These are phyloP conservation scores for Amblyteles armatorius DNA, from an alignment of 2,888 invertebrate species.

Conservation along the genomic window DNA sequence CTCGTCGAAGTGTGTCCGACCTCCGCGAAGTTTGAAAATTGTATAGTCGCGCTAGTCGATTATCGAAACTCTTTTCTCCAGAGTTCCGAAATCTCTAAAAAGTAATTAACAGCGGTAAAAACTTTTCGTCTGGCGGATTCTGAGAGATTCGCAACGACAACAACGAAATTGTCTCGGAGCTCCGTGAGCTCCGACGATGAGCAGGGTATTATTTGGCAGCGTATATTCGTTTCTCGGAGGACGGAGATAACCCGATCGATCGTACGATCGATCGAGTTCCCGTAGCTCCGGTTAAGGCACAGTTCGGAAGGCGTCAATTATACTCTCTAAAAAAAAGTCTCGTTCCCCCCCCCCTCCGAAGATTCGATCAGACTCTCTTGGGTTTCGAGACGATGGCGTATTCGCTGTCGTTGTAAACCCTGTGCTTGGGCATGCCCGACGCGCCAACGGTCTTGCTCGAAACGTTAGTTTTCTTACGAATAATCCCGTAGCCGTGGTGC, in stretches of 20 bases:
- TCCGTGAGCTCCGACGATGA: conserved; percentile 5
- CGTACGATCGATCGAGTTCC: conserved; percentile 21
- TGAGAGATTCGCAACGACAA: background rate
- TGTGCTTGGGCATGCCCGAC: conserved; percentile 87
- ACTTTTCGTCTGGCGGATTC: background rate
- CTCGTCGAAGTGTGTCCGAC: background rate
- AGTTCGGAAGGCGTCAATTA: conserved; percentile 15
- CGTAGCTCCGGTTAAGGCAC: conserved; percentile 55
- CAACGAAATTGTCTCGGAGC: background rate
- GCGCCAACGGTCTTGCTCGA: conserved; percentile 83
- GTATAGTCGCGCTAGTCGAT: background rate
- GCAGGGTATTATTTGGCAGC: conserved; percentile 46
- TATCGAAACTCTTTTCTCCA: background rate
- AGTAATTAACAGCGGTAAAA: conserved; percentile 1
- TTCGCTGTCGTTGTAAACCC: conserved; percentile 91
- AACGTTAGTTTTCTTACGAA: conserved; percentile 86
- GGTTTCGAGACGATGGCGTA: conserved; percentile 94
- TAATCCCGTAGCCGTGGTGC: conserved; percentile 92
- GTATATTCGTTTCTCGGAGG: conserved; percentile 37
- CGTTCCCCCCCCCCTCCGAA: conserved; percentile 17
- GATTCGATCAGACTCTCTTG: conserved; percentile 89
- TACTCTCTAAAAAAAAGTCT: background rate
- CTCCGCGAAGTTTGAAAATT: background rate
- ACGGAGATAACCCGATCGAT: conserved; percentile 12
- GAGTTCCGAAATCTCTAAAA: background rate